These are phyloP conservation scores for Yponomeuta malinellus DNA, from an alignment of 2,888 invertebrate species.

Conservation along the genomic window DNA sequence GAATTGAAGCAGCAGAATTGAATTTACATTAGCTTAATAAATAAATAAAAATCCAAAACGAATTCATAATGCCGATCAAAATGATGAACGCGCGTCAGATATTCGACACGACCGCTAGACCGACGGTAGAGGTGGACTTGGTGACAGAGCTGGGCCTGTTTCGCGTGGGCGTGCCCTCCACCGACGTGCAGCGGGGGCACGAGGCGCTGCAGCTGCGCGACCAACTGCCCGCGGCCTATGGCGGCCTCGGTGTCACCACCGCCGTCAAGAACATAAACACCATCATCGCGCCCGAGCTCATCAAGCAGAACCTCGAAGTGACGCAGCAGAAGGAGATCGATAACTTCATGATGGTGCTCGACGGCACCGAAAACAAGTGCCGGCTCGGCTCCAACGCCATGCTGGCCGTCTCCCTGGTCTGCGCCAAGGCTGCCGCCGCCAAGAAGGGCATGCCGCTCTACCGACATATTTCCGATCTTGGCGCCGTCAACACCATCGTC, in stretches of 20 bases:
- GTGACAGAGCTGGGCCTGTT: constrained; percentile 89
- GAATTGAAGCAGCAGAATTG: too few relatives aligned
- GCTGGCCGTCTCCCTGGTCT: constrained; percentile 95
- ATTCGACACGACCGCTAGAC: constrained; percentile 96
- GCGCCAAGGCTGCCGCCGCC: constrained; percentile 97
- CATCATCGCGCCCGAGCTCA: constrained; percentile 84
- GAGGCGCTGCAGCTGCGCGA: constrained; percentile 98
- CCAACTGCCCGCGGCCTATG: constrained; percentile 87
- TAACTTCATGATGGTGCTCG: constrained; percentile 89
- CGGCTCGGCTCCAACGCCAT: constrained; percentile 97
- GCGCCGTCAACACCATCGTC: constrained; percentile 90
- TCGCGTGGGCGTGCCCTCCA: constrained; percentile 96
- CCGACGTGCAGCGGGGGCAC: constrained; percentile 94
- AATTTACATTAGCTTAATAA: background rate
- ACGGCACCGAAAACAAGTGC: constrained; percentile 97
- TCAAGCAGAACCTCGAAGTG: constrained; percentile 88
- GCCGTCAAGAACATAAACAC: constrained; percentile 95
- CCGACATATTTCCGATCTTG: constrained; percentile 96
- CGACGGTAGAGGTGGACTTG: constrained; percentile 96
- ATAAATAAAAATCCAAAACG: background rate
- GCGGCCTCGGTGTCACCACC: constrained; percentile 93
- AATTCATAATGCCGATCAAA: constrained; percentile 86
- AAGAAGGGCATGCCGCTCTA: constrained; percentile 92
- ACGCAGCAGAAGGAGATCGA: constrained; percentile 93
- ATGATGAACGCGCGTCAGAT: constrained; percentile 95